These are phyloP conservation scores for Thaumetopoea pityocampa DNA, from an alignment of 1,140 invertebrate species.

Conservation along the genomic window DNA sequence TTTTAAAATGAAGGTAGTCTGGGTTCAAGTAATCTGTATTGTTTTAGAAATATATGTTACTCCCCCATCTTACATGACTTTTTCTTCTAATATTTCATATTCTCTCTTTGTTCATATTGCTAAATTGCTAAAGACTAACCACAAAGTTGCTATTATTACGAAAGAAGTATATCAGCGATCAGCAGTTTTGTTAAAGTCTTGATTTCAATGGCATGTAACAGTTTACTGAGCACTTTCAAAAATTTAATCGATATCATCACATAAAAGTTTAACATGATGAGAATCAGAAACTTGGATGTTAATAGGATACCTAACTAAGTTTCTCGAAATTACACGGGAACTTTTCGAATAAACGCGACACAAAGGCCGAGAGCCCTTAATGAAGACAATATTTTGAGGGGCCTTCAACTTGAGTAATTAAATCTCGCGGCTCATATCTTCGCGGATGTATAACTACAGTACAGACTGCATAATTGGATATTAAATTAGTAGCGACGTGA, in stretches of 20 bases:
- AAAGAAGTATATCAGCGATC: no score
- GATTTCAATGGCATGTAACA: no score
- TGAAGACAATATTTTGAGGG: conserved; percentile 67
- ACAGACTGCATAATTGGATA: conserved; percentile 22
- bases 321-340: conserved; percentile 47
- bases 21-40: no score
- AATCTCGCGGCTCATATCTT: conserved; percentile 52
- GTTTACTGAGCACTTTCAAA: no score
- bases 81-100: no score
- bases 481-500: conserved; percentile 42
- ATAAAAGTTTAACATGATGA: conserved; percentile 29
- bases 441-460: conserved; percentile 27
- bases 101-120: no score
- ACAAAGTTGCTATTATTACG: no score
- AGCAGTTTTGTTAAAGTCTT: no score
- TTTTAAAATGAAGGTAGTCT: no score
- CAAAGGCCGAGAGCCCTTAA: conserved; percentile 51
- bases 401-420: conserved; percentile 54
- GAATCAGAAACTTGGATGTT: conserved; percentile 48
- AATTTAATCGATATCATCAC: background rate
- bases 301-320: conserved; percentile 34
- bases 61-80: no score
- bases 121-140: no score
- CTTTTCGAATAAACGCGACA: conserved; percentile 63
- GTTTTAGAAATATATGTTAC: no score